phyloP scores from a whole-genome alignment of 2,113 vertebrate species.

The Spilogale gracilis region DNA sequence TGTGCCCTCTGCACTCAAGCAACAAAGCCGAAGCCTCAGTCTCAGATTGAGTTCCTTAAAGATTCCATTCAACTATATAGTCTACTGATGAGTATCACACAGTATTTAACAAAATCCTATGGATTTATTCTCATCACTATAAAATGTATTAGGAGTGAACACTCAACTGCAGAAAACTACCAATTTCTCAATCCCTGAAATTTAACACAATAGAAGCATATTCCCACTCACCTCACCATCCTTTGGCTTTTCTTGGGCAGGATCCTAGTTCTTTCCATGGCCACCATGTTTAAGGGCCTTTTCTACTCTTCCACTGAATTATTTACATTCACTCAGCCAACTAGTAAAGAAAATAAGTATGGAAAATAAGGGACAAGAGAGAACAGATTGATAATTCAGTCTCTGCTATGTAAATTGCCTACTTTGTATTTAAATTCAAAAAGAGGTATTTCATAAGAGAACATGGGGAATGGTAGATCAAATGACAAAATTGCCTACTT shows the following conservation, averaged over 20 bases:
- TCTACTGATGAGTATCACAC: not conserved
- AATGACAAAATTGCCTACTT: not conserved
- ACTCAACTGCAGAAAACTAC: not conserved
- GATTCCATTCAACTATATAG: not conserved
- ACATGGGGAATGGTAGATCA: not conserved
- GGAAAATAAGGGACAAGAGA: not conserved
- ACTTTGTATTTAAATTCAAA: not conserved
- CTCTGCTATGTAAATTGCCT: not conserved
- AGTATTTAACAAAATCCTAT: not conserved
- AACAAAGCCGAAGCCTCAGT: not conserved
- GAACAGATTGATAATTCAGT: not conserved
- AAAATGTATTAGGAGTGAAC: not conserved
- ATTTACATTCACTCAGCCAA: not conserved
- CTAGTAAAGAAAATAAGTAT: not conserved
- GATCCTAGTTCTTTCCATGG: not conserved
- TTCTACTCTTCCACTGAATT: not conserved
- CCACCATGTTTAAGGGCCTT: not conserved
- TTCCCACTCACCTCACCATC: fast-evolving
- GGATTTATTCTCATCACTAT: not conserved
- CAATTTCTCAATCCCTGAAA: not conserved
- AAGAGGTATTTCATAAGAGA: not conserved
- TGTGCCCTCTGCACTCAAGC: not conserved
- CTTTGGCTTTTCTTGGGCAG: not conserved
- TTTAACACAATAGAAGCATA: not conserved
- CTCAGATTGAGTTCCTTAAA: not conserved